Conservation (phyloP, 2,888 invertebrate genomes). For the Limnephilus auricula region DNA sequence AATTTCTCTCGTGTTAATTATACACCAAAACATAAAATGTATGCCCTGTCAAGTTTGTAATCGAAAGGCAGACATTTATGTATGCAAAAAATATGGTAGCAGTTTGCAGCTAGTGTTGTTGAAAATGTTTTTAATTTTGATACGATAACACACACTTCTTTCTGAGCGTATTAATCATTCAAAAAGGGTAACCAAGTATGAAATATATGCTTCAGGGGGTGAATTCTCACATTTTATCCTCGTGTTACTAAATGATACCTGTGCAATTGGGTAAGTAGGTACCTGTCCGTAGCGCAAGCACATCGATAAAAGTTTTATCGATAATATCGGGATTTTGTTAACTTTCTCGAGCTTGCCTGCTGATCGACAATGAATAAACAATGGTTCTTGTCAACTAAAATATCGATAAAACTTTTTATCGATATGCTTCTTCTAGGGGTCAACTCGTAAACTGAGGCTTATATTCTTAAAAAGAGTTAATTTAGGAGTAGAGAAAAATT, state of each 20-base stretch:
- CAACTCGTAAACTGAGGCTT: too few relatives aligned
- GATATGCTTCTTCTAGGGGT: too few relatives aligned
- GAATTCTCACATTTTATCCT: neutral
- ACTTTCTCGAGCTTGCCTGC: too few relatives aligned
- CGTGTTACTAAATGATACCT: neutral
- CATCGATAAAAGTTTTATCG: too few relatives aligned
- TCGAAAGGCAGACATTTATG: conserved; percentile 10
- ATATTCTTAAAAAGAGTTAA: too few relatives aligned
- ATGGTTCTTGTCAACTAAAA: too few relatives aligned
- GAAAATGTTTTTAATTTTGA: conserved; percentile 17
- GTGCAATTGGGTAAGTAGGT: neutral
- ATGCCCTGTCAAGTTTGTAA: conserved; percentile 6
- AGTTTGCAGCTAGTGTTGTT: neutral
- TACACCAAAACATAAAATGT: neutral
- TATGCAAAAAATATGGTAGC: conserved; percentile 24
- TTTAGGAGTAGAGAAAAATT: too few relatives aligned
- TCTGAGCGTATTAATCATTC: neutral
- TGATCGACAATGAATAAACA: too few relatives aligned
- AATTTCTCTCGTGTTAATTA: neutral
- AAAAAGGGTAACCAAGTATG: neutral
- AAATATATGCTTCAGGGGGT: neutral
- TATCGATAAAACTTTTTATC: too few relatives aligned
- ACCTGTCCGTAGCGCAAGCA: too few relatives aligned
- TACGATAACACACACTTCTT: conserved; percentile 13
- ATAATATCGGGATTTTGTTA: too few relatives aligned